These are phyloP conservation scores for Melinopterus prodromus DNA, from an alignment of 2,888 invertebrate species.

Conservation along the genomic window DNA sequence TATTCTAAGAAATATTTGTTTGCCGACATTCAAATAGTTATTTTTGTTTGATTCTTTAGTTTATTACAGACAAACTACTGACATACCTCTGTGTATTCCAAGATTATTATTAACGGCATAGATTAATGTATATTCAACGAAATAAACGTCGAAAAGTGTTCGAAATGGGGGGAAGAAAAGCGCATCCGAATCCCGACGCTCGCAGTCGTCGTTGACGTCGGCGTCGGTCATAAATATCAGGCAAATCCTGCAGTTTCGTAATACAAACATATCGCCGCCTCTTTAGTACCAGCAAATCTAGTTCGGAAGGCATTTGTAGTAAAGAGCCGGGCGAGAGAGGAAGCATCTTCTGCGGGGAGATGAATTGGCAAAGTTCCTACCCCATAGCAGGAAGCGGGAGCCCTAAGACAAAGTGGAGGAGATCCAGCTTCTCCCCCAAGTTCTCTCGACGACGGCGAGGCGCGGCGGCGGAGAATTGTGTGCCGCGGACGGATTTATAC, in stretches of 20 bases:
- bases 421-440: conserved; percentile 36
- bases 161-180: conserved; percentile 36
- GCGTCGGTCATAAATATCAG: conserved; percentile 49
- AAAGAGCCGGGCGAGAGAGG: conserved; percentile 56
- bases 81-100: too few relatives aligned
- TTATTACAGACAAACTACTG: too few relatives aligned
- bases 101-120: too few relatives aligned
- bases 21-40: too few relatives aligned
- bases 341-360: conserved; percentile 58
- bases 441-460: conserved; percentile 6
- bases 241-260: conserved; percentile 54
- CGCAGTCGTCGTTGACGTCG: conserved; percentile 29
- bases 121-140: neutral
- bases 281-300: conserved; percentile 57
- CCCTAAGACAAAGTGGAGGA: conserved; percentile 58
- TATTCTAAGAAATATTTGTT: too few relatives aligned
- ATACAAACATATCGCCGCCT: conserved; percentile 59
- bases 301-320: conserved; percentile 60
- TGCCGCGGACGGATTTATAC: conserved; percentile 40
- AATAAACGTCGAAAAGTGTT: neutral
- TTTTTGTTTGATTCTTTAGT: too few relatives aligned
- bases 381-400: conserved; percentile 53
- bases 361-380: conserved; percentile 58
- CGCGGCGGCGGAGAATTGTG: conserved; percentile 33
- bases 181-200: conserved; percentile 44